A percentile compares a stretch with the other conserved stretches of the same genome.
These are phyloP conservation scores for Zenarchopterus dispar DNA, from an alignment of 2,797 vertebrate species.

Conservation along the genomic window DNA sequence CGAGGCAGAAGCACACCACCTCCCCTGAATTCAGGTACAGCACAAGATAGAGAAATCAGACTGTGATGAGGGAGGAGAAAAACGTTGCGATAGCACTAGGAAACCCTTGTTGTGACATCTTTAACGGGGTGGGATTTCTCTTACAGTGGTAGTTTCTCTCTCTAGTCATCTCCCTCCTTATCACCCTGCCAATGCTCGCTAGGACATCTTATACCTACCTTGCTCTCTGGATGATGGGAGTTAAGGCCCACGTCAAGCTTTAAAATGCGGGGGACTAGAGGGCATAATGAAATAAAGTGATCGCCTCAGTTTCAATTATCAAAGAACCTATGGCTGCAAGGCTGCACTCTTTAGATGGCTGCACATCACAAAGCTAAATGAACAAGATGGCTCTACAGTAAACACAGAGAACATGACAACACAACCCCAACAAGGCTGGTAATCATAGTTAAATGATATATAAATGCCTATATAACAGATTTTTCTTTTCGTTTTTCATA, in stretches of 20 bases:
- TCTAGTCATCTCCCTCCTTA: slow-evolving; percentile 49
- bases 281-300: slow-evolving; percentile 44
- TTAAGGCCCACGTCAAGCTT: slow-evolving; percentile 49
- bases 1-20: background rate
- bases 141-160: slow-evolving; percentile 55
- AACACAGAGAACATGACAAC: background rate
- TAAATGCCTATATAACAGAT: background rate
- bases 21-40: slow-evolving; percentile 32
- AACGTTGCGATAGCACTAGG: slow-evolving; percentile 28
- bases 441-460: background rate
- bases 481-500: slow-evolving; percentile 2
- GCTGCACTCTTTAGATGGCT: slow-evolving; percentile 21
- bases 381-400: slow-evolving; percentile 5
- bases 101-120: slow-evolving; percentile 52
- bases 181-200: slow-evolving; percentile 30
- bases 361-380: slow-evolving; percentile 14
- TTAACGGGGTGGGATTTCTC: slow-evolving; percentile 61
- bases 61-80: slow-evolving; percentile 43
- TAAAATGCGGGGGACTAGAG: slow-evolving; percentile 54
- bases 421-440: background rate
- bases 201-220: slow-evolving; percentile 57
- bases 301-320: slow-evolving; percentile 69
- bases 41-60: slow-evolving; percentile 57
- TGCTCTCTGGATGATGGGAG: slow-evolving; percentile 44
- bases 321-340: slow-evolving; percentile 48